Base-by-base conservation (phyloP, 2,797 vertebrate genomes). In the Sibirionetta formosa region DNA sequence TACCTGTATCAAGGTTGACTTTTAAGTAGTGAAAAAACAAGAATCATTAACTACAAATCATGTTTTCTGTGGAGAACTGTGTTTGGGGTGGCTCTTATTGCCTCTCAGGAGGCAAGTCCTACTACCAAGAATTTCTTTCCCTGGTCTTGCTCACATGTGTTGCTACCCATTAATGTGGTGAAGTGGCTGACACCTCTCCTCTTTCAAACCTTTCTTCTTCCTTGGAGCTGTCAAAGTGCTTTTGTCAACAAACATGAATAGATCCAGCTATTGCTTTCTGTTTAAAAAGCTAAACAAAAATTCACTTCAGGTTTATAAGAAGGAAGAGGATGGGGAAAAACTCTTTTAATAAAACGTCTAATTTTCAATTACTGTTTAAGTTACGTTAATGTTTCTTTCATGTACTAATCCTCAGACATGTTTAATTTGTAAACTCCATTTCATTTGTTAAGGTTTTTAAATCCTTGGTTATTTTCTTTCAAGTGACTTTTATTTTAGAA, bases 171-270 rank as follows among this genome's bases (percentile, higher is more conserved):
- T 73, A 20, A 66, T 65, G 79, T 22, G 14, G 51, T 70, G 61
- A 80, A 92, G 60, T 31, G 61, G 48, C 60, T 96, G 66, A 66
- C 82, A 58, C 24, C 18, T 90, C 71, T 70, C 78, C 79, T 71
- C 72, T 83, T 78, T 87, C 92, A 73, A 94, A 88, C 20, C 50
- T 88, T 88, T 91, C 61, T 93, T 70, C 85, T 68, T 89, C 38
- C 63, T 96, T 76, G 73, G 77, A 95, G 68, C 54, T 85, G 77
- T 88, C 91, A 94, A 79, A 91, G 53, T 16, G 51, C n/a, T 95
- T 97, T 92, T 96, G 90, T 91, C 96, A 97, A 82, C 42, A 86
- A 83, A 85, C 51, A 53, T 60, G n/a, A 96, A 92, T 58, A 93
- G 77, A 78, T 36, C 13, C 58, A 78, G 50, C 63, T 54, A 69